A percentile compares a stretch with the other conserved stretches of the same genome.
These are phyloP conservation scores for Thaumetopoea pityocampa DNA, from an alignment of 1,140 invertebrate species.

Conservation along the genomic window DNA sequence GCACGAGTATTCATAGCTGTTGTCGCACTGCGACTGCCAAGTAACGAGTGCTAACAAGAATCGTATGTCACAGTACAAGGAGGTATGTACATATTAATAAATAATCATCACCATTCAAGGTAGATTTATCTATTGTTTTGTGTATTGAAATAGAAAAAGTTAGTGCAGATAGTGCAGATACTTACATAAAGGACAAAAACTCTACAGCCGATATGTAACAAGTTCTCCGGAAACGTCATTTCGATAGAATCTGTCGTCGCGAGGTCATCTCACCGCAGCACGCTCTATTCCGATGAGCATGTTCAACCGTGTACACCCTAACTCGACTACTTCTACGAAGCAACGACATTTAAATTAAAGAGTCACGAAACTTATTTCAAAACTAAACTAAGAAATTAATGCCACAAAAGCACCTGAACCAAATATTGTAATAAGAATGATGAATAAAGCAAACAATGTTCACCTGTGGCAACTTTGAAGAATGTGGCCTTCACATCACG, in stretches of 20 bases:
- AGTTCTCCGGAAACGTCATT: constrained; percentile 31
- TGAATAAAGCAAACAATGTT: constrained; percentile 33
- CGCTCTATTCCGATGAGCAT: constrained; percentile 6
- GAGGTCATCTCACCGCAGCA: constrained; percentile 29
- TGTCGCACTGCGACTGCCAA: constrained; percentile 23
- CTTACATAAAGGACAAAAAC: constrained; percentile 23
- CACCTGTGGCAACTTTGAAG: constrained; percentile 36
- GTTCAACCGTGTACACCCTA: constrained; percentile 4
- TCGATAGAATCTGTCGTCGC: constrained; percentile 20
- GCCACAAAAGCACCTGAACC: constrained; percentile 2
- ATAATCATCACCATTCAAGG: too few species aligned
- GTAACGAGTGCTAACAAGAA: too few species aligned
- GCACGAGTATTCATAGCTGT: constrained; percentile 29
- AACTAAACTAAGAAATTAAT: constrained; percentile 6
- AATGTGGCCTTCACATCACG: constrained; percentile 30
- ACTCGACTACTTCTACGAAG: constrained; percentile 8
- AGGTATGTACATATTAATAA: too few species aligned
- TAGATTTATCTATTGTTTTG: too few species aligned
- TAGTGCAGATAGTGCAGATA: too few species aligned
- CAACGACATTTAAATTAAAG: constrained; percentile 24
- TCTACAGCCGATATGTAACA: constrained; percentile 19
- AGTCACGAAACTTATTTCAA: constrained; percentile 25
- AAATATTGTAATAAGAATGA: neutral
- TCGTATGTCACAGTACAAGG: too few species aligned
- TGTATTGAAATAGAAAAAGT: too few species aligned